Percentiles rank a stretch among this genome's conserved stretches.
Evolutionary conservation across 2,888 invertebrate species (phyloP).

Genomic region (Clunio marinus): DNA sequence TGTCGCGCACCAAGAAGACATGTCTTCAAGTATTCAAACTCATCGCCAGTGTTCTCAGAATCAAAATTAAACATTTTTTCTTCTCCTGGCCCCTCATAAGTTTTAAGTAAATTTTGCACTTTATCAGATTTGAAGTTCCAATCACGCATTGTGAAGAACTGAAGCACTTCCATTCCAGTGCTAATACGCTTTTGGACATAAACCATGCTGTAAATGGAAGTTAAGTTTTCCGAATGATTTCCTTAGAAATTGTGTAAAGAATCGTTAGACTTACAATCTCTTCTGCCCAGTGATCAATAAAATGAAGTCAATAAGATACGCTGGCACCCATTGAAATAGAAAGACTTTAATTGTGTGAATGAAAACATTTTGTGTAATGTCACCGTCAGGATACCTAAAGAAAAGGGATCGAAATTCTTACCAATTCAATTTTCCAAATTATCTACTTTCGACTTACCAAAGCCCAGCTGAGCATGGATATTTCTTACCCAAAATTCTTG

Average conservation of each 20-base stretch:
- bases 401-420: too few species aligned
- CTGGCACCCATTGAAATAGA: slow-evolving; percentile 75
- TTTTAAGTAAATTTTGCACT: slow-evolving; percentile 47
- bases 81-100: not conserved
- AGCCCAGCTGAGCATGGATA: slow-evolving; percentile 82
- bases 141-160: slow-evolving; percentile 84
- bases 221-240: not conserved
- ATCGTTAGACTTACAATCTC: slow-evolving; percentile 68
- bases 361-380: slow-evolving; percentile 53
- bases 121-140: slow-evolving; percentile 78
- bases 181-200: slow-evolving; percentile 70
- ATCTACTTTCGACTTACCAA: slow-evolving; percentile 78
- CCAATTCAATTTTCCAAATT: too few species aligned
- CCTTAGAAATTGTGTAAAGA: not conserved
- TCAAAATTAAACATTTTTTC: slow-evolving; percentile 23
- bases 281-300: slow-evolving; percentile 71
- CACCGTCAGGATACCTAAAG: not conserved
- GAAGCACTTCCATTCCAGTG: slow-evolving; percentile 71
- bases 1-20: slow-evolving; percentile 78
- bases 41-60: not conserved
- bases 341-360: slow-evolving; percentile 68
- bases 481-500: slow-evolving; percentile 64
- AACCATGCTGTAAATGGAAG: slow-evolving; percentile 63
- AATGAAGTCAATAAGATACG: slow-evolving; percentile 75
- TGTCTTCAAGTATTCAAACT: slow-evolving; percentile 60